Evolutionary conservation across 2,888 invertebrate species (phyloP), one percentile per base, ranked within the genome.

Genomic region (Heliconius charithonia): DNA sequence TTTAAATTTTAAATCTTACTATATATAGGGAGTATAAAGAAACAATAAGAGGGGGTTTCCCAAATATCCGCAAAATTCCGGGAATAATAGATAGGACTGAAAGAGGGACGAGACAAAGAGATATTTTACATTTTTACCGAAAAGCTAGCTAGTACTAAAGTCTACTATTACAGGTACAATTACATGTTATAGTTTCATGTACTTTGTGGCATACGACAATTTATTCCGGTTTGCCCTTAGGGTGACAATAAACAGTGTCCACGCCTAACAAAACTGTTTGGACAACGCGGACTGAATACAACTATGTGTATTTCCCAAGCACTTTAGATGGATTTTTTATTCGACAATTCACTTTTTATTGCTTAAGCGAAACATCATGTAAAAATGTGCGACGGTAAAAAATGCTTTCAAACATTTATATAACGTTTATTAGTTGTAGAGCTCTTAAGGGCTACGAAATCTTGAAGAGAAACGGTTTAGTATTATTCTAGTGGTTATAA

Each of bases 181-280:
- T 69, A 9, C n/a, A 70, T 41, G 16, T 62, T 69, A 76, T 73
- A 56, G 82, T 45, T 77, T 81, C 82, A 82, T 82, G 27, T 85
- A 41, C 77, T 85, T 86, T 85, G 83, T n/a, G 69, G 85, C 86
- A 78, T 19, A n/a, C 75, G 56, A 66, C 82, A 86, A 87, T 89
- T 86, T 90, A 89, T 91, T 90, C 88, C 86, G 87, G 85, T 83
- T 80, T 83, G 83, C 87, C 88, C 87, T 85, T 82, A 84, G 87
- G 89, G 89, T 85, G 91, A 92, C 93, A 90, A 92, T 92, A 92
- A 89, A 90, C 90, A 89, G 83, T 86, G 87, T 86, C 85, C 86
- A 77, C 83, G 82, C 86, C 87, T 87, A 87, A 85, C 87, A 89
- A 90, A 92, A 91, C 91, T 88, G 91, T 91, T 89, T 89, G 89